Conservation (phyloP, 2,113 vertebrate species). For the Entelurus aequoreus region DNA sequence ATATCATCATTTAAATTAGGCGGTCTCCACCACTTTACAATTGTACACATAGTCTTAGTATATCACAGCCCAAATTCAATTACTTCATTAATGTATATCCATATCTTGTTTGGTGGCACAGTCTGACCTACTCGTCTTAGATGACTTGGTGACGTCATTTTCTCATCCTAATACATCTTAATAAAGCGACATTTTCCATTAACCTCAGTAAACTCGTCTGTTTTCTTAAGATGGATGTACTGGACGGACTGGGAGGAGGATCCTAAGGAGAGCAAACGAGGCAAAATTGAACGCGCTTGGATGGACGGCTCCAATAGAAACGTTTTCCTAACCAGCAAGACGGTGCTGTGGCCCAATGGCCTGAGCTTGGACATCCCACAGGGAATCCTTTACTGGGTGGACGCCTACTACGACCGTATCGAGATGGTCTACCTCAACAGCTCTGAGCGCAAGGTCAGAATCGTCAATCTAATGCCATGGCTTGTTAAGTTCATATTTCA, state of each 20-base stretch:
- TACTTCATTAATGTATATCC: no score
- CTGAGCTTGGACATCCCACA: constrained; percentile 92
- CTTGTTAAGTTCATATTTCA: constrained; percentile 8
- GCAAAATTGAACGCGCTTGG: constrained; percentile 93
- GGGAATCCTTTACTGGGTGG: constrained; percentile 94
- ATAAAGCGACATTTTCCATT: neutral
- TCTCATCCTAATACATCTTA: neutral
- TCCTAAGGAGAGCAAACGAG: constrained; percentile 94
- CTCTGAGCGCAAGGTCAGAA: constrained; percentile 82
- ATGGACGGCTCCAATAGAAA: constrained; percentile 95
- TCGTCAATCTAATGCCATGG: constrained; percentile 9
- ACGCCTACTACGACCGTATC: constrained; percentile 95
- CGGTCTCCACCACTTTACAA: no score
- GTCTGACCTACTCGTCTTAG: no score
- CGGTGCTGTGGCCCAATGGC: constrained; percentile 94
- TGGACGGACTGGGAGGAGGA: constrained; percentile 99
- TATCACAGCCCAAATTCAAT: no score
- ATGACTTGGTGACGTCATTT: no score
- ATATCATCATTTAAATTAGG: no score
- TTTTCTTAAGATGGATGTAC: constrained; percentile 88
- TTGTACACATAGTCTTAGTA: no score
- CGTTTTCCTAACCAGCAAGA: constrained; percentile 91
- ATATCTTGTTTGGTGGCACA: no score
- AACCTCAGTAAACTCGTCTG: neutral
- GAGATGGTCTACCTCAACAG: constrained; percentile 93